Conservation (phyloP, 2,113 vertebrate species). For the pig (Sus scrofa) region DNA sequence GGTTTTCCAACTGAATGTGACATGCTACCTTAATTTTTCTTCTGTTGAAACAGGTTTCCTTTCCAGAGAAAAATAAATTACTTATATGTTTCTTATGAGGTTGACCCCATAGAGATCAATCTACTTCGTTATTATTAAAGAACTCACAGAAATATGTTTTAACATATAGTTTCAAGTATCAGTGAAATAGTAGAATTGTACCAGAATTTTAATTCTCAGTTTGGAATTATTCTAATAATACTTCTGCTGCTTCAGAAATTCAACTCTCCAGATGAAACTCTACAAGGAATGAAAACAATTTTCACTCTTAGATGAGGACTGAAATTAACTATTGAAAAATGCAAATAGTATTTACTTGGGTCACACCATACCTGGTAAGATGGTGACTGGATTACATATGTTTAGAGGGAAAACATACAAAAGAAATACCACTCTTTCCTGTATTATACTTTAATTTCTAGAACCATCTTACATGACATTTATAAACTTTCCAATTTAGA, state of each 20-base stretch:
- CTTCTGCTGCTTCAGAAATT: conserved; percentile 37
- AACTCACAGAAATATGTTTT: background rate
- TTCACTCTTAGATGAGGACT: background rate
- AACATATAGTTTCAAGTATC: conserved; percentile 51
- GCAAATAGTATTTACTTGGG: background rate
- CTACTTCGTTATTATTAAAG: background rate
- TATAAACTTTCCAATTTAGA: background rate
- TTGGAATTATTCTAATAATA: conserved; percentile 46
- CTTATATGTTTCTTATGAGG: background rate
- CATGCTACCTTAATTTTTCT: background rate
- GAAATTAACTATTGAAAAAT: conserved; percentile 53
- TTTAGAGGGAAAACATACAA: conserved; percentile 37
- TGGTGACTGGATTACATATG: background rate
- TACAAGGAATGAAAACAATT: conserved; percentile 58
- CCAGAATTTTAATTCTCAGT: conserved; percentile 48
- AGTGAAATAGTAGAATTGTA: background rate
- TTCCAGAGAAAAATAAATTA: conserved; percentile 29
- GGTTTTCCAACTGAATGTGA: conserved; percentile 19
- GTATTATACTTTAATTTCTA: background rate
- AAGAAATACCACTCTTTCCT: background rate
- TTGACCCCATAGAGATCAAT: background rate
- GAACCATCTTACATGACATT: background rate
- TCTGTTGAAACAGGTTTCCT: background rate
- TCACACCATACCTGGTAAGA: background rate
- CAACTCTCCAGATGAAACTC: conserved; percentile 40